Conservation (phyloP, 1,140 invertebrate genomes). For the Drosophila burlai region DNA sequence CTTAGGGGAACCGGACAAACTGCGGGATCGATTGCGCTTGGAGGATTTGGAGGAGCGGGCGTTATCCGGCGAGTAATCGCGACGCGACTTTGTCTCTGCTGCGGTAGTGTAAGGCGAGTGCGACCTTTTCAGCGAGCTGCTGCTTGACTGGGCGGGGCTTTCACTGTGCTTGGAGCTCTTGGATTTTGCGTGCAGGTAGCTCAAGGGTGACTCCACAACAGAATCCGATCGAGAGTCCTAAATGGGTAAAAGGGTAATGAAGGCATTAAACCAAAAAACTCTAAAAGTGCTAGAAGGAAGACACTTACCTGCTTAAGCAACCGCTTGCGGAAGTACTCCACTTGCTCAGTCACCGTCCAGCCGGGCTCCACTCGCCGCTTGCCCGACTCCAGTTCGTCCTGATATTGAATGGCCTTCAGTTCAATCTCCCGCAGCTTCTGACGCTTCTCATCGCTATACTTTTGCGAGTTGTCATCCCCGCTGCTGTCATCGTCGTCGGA, state of each 20-base stretch:
- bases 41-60: slow-evolving; percentile 57
- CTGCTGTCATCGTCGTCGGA: slow-evolving; percentile 77
- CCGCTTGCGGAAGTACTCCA: slow-evolving; percentile 96
- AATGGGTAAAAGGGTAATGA: not conserved
- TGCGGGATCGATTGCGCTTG: slow-evolving; percentile 74
- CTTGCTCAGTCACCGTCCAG: slow-evolving; percentile 92
- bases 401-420: slow-evolving; percentile 97
- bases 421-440: slow-evolving; percentile 96
- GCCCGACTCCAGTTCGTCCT: slow-evolving; percentile 97
- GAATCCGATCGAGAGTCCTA: slow-evolving; percentile 52
- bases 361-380: slow-evolving; percentile 91
- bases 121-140: slow-evolving; percentile 66
- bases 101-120: slow-evolving; percentile 64
- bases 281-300: no score
- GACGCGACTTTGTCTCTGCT: slow-evolving; percentile 43
- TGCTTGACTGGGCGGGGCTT: slow-evolving; percentile 50
- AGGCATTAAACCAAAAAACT: not conserved
- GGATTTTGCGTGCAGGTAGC: slow-evolving; percentile 59
- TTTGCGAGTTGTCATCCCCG: slow-evolving; percentile 76
- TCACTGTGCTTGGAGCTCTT: slow-evolving; percentile 61
- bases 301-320: slow-evolving; percentile 92
- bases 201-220: slow-evolving; percentile 70
- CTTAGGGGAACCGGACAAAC: slow-evolving; percentile 72
- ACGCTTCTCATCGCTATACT: slow-evolving; percentile 91
- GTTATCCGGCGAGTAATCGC: slow-evolving; percentile 43